These are phyloP conservation scores for Penaeus indicus DNA, from an alignment of 1,140 invertebrate species.

Conservation along the genomic window DNA sequence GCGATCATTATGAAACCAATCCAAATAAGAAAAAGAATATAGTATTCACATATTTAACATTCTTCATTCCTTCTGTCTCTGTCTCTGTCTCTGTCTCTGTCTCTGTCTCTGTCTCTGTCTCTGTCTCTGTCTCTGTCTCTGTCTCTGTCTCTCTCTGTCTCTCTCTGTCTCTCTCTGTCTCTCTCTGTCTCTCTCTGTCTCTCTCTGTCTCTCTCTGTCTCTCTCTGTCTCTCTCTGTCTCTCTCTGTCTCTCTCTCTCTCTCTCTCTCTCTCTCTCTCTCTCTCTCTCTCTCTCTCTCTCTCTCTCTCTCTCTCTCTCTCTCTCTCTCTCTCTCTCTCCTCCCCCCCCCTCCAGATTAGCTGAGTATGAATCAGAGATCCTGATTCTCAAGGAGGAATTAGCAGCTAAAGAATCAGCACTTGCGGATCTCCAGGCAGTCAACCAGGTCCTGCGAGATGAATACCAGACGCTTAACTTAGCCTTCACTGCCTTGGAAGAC, in stretches of 20 bases:
- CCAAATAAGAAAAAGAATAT: too few species aligned
- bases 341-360: conserved; percentile 76
- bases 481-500: conserved; percentile 89
- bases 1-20: too few species aligned
- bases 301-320: too few species aligned
- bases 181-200: not conserved
- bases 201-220: not conserved
- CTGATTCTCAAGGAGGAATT: conserved; percentile 69
- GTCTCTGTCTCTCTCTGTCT: too few species aligned
- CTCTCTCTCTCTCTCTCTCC: not conserved
- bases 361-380: conserved; percentile 80
- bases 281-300: conserved; percentile 9
- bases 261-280: too few species aligned
- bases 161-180: not conserved
- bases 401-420: conserved; percentile 69
- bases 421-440: conserved; percentile 80
- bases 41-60: too few species aligned
- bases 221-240: not conserved
- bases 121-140: not conserved
- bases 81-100: too few species aligned
- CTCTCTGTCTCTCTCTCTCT: too few species aligned
- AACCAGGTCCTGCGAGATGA: conserved; percentile 94
- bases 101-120: not conserved
- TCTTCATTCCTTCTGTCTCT: conserved; percentile 71
- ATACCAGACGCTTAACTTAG: conserved; percentile 92